Conservation (phyloP, 2,797 vertebrate genomes). For the Clamator glandarius region DNA sequence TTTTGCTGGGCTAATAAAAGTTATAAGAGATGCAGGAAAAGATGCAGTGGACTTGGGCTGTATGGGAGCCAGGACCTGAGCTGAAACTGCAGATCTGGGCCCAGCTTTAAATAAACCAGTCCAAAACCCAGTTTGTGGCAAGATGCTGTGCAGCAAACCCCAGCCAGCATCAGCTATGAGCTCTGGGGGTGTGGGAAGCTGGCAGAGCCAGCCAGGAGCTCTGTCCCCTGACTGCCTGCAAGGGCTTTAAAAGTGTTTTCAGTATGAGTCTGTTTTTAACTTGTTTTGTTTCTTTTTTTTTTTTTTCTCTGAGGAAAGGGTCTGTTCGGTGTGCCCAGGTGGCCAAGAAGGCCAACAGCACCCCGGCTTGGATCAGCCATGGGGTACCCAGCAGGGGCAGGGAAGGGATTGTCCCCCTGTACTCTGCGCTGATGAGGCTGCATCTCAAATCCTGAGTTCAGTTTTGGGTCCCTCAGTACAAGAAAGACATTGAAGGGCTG, state of each 20-base stretch:
- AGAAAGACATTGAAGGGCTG: too few species aligned
- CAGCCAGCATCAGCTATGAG: accelerated
- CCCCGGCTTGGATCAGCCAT: too few species aligned
- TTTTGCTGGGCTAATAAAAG: conserved; percentile 5
- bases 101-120: background rate
- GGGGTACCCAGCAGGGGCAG: too few species aligned
- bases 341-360: too few species aligned
- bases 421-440: too few species aligned
- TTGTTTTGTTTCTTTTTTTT: background rate
- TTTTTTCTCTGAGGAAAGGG: background rate
- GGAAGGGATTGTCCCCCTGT: too few species aligned
- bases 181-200: background rate
- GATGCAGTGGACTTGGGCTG: background rate
- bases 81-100: background rate
- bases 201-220: background rate
- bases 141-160: background rate
- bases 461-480: too few species aligned
- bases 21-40: background rate
- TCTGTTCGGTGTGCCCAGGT: background rate
- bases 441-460: too few species aligned
- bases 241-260: background rate
- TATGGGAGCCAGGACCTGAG: background rate
- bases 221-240: background rate
- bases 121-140: background rate
- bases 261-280: background rate